Base-by-base conservation (phyloP, 2,113 vertebrate species). In the Electrona antarctica region DNA sequence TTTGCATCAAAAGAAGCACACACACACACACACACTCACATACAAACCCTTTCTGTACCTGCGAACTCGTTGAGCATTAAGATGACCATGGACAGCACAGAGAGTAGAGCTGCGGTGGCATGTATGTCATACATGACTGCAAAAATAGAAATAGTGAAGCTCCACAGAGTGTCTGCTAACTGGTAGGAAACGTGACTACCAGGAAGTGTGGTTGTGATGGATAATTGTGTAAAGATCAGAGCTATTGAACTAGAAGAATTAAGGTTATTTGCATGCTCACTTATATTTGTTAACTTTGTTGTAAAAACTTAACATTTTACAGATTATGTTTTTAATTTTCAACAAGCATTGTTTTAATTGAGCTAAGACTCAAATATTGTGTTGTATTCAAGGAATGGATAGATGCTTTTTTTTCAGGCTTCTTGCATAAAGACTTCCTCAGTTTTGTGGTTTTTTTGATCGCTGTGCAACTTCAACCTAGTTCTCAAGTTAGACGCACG, bases 21-120 rank as follows among this genome's bases (percentile, higher is more conserved):
- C n/a, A n/a, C n/a, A n/a, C n/a, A n/a, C n/a, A n/a, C n/a, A n/a
- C n/a, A 14, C 3, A 51, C 8, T 33, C 10, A n/a, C 64, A 52
- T 21, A 72, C 7, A 78, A 41, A 51, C n/a, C 2, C 66, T 8
- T 6, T 60, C 41, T 47, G 8, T 83, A 86, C 80, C 82, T 85
- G 78, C 50, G 57, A 33, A 62, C 48, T 50, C 21, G 3, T 29
- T 54, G 29, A 33, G 8, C 49, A 65, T 49, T n/a, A 33, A 21
- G 28, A n/a, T 65, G 7, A 10, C 7, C 28, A 50, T 49, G 0
- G 9, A 1, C 6, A 71, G 50, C 62, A 74, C 14, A 8, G 45
- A 45, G 68, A 85, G 58, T 49, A 84, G 74, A 76, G 61, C 68
- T 56, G 54, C 59, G 63, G 33, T 71, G 15, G 46, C 11, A 8